Percentiles rank a stretch among this genome's conserved stretches.
Conservation (phyloP, 2,113 vertebrate species). For the Motacilla tschutschensis region DNA sequence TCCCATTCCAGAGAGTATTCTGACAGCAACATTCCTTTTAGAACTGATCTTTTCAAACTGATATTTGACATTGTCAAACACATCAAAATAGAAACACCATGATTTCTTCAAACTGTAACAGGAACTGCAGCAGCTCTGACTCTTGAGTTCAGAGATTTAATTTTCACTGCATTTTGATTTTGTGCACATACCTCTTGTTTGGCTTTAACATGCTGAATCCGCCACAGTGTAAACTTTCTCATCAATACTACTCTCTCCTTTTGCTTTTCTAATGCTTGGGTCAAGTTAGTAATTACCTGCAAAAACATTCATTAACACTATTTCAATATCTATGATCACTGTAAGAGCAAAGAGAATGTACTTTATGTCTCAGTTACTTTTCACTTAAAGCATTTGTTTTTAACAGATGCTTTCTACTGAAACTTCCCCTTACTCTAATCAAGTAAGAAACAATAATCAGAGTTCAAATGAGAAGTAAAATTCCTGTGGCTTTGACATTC, state of each 20-base stretch:
- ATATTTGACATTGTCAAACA: not conserved
- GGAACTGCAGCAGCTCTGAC: not conserved
- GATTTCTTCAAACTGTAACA: not conserved
- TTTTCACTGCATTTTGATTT: not conserved
- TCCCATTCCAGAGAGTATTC: not conserved
- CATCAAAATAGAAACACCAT: not conserved
- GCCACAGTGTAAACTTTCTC: constrained; percentile 87
- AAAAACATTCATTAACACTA: constrained; percentile 24
- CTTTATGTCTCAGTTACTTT: not conserved
- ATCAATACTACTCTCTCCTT: constrained; percentile 87
- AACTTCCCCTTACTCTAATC: not conserved
- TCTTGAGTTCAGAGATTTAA: not conserved
- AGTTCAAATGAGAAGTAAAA: not conserved
- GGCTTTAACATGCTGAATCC: constrained; percentile 76
- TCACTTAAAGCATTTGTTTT: not conserved
- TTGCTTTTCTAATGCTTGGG: constrained; percentile 82
- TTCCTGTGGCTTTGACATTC: not conserved
- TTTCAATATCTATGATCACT: not conserved
- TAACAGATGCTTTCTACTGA: not conserved
- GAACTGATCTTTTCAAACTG: not conserved
- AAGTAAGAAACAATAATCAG: not conserved
- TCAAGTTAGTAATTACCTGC: constrained; percentile 89
- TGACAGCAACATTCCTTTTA: not conserved
- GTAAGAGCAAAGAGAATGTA: not conserved
- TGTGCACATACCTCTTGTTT: constrained; percentile 82